Base-by-base conservation (phyloP, 2,797 vertebrate species). In the Gastrophryne carolinensis region DNA sequence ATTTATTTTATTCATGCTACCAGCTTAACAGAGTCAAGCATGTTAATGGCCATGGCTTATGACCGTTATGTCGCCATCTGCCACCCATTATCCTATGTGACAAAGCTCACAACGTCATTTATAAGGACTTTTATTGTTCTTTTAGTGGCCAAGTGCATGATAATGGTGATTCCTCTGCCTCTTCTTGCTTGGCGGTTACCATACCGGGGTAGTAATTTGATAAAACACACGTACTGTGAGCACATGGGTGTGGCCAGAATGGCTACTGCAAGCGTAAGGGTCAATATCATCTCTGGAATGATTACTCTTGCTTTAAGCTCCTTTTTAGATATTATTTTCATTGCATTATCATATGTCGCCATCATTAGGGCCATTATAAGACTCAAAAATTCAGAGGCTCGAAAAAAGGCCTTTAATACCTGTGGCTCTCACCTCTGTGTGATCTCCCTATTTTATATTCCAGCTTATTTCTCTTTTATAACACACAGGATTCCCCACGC, bases 241-340 rank as follows among this genome's bases (percentile, higher is more conserved):
- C n/a, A n/a, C n/a, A 89, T 84, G 29, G 85, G 90, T 9, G 37
- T 94, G 30, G 4, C 88, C 41, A 93, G 89, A 67, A 47, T 92
- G 12, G 58, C 80, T 4, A 92, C 87, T 61, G 86, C 82, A 2
- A 84, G 91, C 67, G 89, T 80, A 6, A 41, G 1, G 0, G n/a
- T 86, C 0, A 92, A 89, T 74, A 89, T 88, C 75, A 79, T 66
- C 13, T 93, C 87, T 71, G 92, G 92, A 1, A 15, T 93, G 1
- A 23, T 66, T 15, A 24, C 58, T 4, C 79, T 83, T 4, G 9
- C 50, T 10, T 13, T 87, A 1, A 41, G 81, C 0, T 81, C 83
- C 37, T 29, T 77, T 0, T 4, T 81, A 29, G 64, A 89, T 5
- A 2, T 92, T 7, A 15, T 47, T 0, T 5, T 90, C 8, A 76